Percentiles rank a stretch among this genome's conserved stretches.
Conservation (phyloP, 2,113 vertebrate genomes). For the Tiliqua scincoides region DNA sequence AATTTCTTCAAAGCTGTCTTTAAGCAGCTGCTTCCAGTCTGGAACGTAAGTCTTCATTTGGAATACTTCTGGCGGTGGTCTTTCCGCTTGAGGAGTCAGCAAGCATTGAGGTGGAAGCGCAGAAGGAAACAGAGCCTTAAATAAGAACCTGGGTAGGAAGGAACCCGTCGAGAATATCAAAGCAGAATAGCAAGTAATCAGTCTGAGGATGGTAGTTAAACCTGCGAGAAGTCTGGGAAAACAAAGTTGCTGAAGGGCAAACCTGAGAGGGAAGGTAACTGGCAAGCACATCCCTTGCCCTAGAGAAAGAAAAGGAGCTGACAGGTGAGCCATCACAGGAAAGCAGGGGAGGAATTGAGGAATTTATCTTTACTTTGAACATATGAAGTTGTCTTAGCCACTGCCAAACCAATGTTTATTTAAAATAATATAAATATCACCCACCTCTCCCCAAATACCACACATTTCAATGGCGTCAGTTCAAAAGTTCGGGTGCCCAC, state of each 20-base stretch:
- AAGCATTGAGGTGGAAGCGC: background rate
- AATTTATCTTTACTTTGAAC: too few species aligned
- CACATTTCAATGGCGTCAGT: background rate
- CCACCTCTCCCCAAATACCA: too few species aligned
- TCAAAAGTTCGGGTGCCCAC: background rate
- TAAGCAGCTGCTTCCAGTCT: background rate
- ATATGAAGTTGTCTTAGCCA: too few species aligned
- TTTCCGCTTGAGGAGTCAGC: slow-evolving; percentile 10
- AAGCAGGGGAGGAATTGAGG: background rate
- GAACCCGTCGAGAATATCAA: background rate
- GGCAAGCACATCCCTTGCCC: background rate
- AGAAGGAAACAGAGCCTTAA: background rate
- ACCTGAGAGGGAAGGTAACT: background rate
- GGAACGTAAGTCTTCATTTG: slow-evolving; percentile 4
- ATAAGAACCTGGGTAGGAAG: background rate
- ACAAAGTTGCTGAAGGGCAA: background rate
- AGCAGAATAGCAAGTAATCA: background rate
- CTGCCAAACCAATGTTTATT: too few species aligned
- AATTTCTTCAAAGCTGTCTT: background rate
- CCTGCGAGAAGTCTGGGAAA: background rate
- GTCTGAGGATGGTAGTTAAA: background rate
- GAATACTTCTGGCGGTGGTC: background rate
- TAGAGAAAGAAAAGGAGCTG: background rate
- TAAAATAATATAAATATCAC: too few species aligned
- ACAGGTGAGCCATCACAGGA: background rate